phyloP scores from a whole-genome alignment of 2,797 vertebrate species.

The Macropodus opercularis region DNA sequence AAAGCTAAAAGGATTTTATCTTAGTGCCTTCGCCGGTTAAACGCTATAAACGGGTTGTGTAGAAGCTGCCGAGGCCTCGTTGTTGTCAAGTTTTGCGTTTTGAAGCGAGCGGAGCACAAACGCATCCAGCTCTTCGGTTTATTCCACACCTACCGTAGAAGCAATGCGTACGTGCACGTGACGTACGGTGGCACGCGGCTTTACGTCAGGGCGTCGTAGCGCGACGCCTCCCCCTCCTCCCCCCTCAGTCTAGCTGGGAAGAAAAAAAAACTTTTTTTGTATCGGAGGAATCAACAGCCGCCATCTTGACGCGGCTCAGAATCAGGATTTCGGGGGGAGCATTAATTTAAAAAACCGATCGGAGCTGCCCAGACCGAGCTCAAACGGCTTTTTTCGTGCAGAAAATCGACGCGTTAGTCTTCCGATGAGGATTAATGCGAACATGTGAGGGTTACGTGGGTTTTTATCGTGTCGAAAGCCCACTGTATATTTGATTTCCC shows the following conservation, averaged over 20 bases:
- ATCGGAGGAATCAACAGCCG: constrained; percentile 99
- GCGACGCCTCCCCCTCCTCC: constrained; percentile 68
- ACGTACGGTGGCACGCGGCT: constrained; percentile 73
- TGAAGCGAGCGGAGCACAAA: not conserved
- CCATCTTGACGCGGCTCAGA: constrained; percentile 93
- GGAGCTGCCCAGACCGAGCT: constrained; percentile 62
- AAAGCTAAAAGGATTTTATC: too few relatives aligned
- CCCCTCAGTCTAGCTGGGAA: constrained; percentile 81
- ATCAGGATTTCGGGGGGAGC: constrained; percentile 83
- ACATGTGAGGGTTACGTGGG: constrained; percentile 71
- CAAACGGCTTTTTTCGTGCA: constrained; percentile 66
- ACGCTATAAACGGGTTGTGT: not conserved
- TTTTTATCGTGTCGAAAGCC: constrained; percentile 81
- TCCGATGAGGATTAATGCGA: constrained; percentile 67
- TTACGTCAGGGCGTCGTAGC: constrained; percentile 80
- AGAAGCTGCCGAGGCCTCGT: too few relatives aligned
- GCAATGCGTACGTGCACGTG: constrained; percentile 65
- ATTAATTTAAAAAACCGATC: constrained; percentile 80
- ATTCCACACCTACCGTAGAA: constrained; percentile 65
- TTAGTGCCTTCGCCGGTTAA: not conserved
- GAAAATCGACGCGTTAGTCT: constrained; percentile 61
- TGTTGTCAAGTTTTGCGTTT: constrained; percentile 8
- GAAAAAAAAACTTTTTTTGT: constrained; percentile 86
- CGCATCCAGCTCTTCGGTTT: constrained; percentile 14
- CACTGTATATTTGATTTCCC: constrained; percentile 87